phyloP scores from a whole-genome alignment of 2,888 invertebrate species.

The Girardia tigrina region DNA sequence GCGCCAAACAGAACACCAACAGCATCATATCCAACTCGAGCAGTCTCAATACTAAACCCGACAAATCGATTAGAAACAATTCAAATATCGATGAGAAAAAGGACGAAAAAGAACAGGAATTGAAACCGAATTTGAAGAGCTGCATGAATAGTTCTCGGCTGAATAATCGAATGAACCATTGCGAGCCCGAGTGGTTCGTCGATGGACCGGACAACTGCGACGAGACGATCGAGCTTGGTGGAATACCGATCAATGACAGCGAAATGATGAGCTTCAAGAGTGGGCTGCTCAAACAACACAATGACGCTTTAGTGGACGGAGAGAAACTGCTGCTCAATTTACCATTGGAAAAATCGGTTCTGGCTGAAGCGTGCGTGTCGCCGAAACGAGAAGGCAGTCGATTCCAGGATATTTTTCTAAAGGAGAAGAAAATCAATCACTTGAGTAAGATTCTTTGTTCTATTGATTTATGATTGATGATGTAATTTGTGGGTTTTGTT shows the following conservation, averaged over 20 bases:
- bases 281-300: neutral
- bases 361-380: neutral
- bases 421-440: constrained; percentile 5
- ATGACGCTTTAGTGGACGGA: neutral
- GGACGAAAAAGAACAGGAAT: neutral
- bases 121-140: neutral
- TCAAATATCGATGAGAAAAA: neutral
- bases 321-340: neutral
- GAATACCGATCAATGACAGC: neutral
- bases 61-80: constrained; percentile 3
- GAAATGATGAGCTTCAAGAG: neutral
- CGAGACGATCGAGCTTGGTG: neutral
- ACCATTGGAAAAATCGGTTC: neutral
- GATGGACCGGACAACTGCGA: neutral
- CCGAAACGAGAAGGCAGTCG: constrained; percentile 20
- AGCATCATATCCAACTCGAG: too few species aligned
- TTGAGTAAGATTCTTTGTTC: neutral
- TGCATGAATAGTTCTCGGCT: neutral
- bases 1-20: too few species aligned
- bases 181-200: neutral
- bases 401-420: constrained; percentile 1
- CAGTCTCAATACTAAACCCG: neutral
- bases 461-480: too few species aligned
- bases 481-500: too few species aligned
- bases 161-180: too few species aligned